These are phyloP conservation scores for Thaumetopoea pityocampa DNA, from an alignment of 1,140 invertebrate species.

Conservation along the genomic window DNA sequence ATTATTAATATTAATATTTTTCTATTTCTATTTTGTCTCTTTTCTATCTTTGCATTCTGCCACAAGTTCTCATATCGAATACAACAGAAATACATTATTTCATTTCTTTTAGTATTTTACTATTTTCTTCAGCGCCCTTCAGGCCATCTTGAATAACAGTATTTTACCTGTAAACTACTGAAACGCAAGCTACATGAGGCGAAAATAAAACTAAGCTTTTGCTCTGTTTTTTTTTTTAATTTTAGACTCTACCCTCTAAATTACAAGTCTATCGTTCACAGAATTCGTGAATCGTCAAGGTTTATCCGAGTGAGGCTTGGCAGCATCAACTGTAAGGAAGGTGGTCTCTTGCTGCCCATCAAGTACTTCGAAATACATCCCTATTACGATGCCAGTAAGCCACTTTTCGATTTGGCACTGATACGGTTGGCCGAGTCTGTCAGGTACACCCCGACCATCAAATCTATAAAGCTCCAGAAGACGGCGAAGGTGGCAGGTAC, in stretches of 20 bases:
- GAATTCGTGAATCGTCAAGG: slow-evolving; percentile 36
- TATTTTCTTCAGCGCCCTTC: no score
- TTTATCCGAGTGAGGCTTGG: slow-evolving; percentile 41
- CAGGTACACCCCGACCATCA: slow-evolving; percentile 27
- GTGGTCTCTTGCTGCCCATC: slow-evolving; percentile 35
- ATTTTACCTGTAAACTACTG: no score
- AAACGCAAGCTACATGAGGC: no score
- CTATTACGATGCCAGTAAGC: slow-evolving; percentile 43
- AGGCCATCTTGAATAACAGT: no score
- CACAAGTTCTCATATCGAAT: no score
- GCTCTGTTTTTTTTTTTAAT: no score
- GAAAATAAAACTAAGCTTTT: background rate
- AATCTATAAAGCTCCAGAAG: slow-evolving; percentile 33
- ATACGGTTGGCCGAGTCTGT: slow-evolving; percentile 34
- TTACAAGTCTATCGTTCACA: slow-evolving; percentile 24
- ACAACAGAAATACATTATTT: no score
- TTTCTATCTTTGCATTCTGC: background rate
- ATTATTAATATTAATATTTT: no score
- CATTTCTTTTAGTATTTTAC: no score
- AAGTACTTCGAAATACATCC: slow-evolving; percentile 53
- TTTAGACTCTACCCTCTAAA: no score
- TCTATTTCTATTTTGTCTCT: no score
- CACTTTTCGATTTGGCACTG: slow-evolving; percentile 45
- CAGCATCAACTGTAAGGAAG: slow-evolving; percentile 49
- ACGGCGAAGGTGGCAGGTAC: slow-evolving; percentile 15